These are phyloP conservation scores for Pyrrhia umbra DNA, from an alignment of 2,888 invertebrate species.

Conservation along the genomic window DNA sequence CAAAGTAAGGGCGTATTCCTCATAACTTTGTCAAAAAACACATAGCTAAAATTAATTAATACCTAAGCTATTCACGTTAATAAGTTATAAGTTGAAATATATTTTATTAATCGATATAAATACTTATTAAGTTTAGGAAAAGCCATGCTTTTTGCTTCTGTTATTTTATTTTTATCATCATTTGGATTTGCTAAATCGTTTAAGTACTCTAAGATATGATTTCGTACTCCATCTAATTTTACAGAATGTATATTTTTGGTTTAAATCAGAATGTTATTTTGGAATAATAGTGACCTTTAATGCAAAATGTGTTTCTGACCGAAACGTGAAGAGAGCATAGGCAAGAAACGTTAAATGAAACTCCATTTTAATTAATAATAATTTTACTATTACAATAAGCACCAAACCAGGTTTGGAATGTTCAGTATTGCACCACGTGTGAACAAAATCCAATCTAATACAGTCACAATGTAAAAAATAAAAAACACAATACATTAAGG, in stretches of 20 bases:
- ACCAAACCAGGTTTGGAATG: conserved; percentile 90
- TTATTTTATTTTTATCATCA: conserved; percentile 60
- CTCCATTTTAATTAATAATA: conserved; percentile 80
- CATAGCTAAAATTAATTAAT: conserved; percentile 69
- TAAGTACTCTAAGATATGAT: conserved; percentile 69
- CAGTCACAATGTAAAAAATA: conserved; percentile 73
- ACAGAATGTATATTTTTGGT: conserved; percentile 44
- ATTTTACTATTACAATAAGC: conserved; percentile 88
- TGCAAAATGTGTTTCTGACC: conserved; percentile 59
- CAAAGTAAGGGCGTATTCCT: not conserved
- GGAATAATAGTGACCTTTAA: conserved; percentile 86
- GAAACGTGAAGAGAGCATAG: conserved; percentile 73
- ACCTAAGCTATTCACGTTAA: conserved; percentile 78
- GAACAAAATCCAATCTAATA: conserved; percentile 81
- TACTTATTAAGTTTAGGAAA: conserved; percentile 75
- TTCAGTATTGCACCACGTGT: conserved; percentile 88
- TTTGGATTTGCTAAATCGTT: conserved; percentile 55
- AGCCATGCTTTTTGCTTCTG: conserved; percentile 70
- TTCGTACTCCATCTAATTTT: conserved; percentile 46
- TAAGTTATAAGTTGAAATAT: conserved; percentile 79
- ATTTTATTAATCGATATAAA: conserved; percentile 74
- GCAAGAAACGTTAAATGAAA: conserved; percentile 83
- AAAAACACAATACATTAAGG: conserved; percentile 60
- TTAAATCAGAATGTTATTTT: conserved; percentile 38
- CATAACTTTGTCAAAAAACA: conserved; percentile 74